Evolutionary conservation across 1,140 invertebrate genomes (phyloP).

Genomic region (Eumaeus atala): DNA sequence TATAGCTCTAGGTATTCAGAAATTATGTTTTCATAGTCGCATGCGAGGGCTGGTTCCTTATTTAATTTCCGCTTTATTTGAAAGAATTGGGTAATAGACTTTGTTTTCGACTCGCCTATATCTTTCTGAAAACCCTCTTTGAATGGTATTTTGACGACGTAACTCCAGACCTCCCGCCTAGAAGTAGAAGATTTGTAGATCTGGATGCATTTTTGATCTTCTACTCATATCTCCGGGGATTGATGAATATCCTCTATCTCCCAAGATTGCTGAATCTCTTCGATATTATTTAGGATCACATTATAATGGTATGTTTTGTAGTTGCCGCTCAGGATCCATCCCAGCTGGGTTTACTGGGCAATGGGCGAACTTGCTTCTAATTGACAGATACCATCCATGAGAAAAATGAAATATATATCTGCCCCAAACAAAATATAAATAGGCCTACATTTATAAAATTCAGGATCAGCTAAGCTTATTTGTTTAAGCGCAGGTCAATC

Average conservation of each 20-base stretch:
- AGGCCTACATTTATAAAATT: too few relatives aligned
- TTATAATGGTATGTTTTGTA: constrained; percentile 1
- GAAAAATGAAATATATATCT: too few relatives aligned
- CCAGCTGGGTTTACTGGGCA: too few relatives aligned
- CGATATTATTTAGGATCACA: constrained; percentile 12
- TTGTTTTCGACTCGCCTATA: too few relatives aligned
- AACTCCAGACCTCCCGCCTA: constrained; percentile 11
- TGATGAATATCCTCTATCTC: constrained; percentile 15
- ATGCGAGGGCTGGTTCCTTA: constrained; percentile 10
- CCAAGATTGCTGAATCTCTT: constrained; percentile 14
- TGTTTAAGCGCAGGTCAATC: too few relatives aligned
- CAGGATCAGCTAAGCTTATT: too few relatives aligned
- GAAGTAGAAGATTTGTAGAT: constrained; percentile 11
- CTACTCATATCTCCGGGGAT: constrained; percentile 4
- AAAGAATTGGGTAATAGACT: constrained; percentile 16
- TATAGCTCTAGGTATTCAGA: constrained; percentile 11
- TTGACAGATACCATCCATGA: too few relatives aligned
- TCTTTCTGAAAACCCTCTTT: constrained; percentile 14
- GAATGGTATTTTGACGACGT: constrained; percentile 17
- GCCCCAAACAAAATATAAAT: too few relatives aligned
- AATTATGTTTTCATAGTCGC: constrained; percentile 13
- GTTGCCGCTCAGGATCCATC: too few relatives aligned
- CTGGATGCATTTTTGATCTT: constrained; percentile 15
- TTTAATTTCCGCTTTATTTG: constrained; percentile 17
- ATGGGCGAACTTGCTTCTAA: too few relatives aligned